A percentile compares a stretch with the other conserved stretches of the same genome.
Conservation (phyloP, 2,888 invertebrate species). For the Macrosoma leucophasiata region DNA sequence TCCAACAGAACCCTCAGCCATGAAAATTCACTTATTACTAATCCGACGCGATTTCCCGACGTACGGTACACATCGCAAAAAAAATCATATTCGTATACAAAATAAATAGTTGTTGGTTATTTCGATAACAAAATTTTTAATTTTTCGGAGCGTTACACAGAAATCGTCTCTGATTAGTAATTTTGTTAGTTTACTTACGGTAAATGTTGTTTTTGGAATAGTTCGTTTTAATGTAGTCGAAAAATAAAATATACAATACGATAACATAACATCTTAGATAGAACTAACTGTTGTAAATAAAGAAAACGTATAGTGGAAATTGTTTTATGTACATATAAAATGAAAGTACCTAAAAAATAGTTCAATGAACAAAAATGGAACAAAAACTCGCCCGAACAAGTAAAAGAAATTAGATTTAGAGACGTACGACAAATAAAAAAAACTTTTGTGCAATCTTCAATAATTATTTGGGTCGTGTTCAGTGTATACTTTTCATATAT, state of each 20-base stretch:
- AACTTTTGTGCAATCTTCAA: constrained; percentile 64
- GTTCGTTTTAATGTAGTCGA: constrained; percentile 36
- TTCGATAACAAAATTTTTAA: constrained; percentile 34
- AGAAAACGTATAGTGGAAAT: constrained; percentile 50
- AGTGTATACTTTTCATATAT: constrained; percentile 43
- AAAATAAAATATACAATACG: constrained; percentile 37
- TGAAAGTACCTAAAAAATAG: constrained; percentile 49
- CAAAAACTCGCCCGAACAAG: constrained; percentile 71
- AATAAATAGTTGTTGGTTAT: constrained; percentile 10
- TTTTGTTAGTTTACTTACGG: constrained; percentile 31
- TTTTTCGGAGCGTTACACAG: constrained; percentile 38
- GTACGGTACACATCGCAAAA: constrained; percentile 25
- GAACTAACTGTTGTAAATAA: constrained; percentile 66
- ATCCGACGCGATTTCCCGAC: constrained; percentile 71
- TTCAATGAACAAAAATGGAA: constrained; percentile 66
- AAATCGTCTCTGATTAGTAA: constrained; percentile 71
- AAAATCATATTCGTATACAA: constrained; percentile 13
- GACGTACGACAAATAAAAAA: constrained; percentile 46
- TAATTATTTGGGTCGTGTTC: constrained; percentile 49
- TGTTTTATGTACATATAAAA: constrained; percentile 59
- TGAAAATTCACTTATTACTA: constrained; percentile 90
- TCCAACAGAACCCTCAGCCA: constrained; percentile 77
- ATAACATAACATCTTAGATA: constrained; percentile 51
- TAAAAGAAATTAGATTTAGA: constrained; percentile 63
- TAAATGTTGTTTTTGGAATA: constrained; percentile 27